Evolutionary conservation across 2,113 vertebrate species (phyloP), one percentile per base, ranked within the genome.

Genomic region (Gila orcuttii): DNA sequence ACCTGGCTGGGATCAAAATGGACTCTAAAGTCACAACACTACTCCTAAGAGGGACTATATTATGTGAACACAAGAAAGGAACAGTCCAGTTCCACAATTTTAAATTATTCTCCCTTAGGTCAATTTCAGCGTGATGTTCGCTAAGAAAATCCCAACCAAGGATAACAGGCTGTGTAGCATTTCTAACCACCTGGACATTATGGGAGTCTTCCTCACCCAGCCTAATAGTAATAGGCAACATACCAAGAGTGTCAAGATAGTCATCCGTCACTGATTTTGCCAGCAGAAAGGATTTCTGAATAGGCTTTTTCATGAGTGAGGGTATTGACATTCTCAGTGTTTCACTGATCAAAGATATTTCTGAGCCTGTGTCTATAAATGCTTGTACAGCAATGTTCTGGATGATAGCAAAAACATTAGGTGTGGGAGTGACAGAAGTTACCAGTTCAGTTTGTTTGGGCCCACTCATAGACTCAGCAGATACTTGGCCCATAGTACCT

Each of bases 101-200:
- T 28, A 28, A 28, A 28, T 28, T 28, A 28, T 28, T 28, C 28
- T 28, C 28, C 28, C 28, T 28, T 1, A 28, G 28, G 28, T 28
- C 28, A 28, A 28, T 28, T 28, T 28, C 28, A 28, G 28, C 1
- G 28, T 28, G 28, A 28, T 28, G 28, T 28, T 28, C 1, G 28
- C 28, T 28, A 55, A 77, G 47, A 77, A 77, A 77, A 55, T 77
- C 74, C 25, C 74, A 77, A 17, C 47, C 45, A 28, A 52, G 47
- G 28, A 33, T 71, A 39, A 71, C 33, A 23, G 33, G 68, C 17
- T 42, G 19, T 71, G 68, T 42, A 42, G 19, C 33, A 45, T 73
- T 73, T 21, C 36, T n/a, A 45, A 45, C 69, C 1, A 73, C 23
- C 69, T 73, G 8, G 11, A 45, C 21, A 45, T 45, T 17, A 73